Conservation (phyloP, 2,113 vertebrate genomes). For the Thamnophis sirtalis region DNA sequence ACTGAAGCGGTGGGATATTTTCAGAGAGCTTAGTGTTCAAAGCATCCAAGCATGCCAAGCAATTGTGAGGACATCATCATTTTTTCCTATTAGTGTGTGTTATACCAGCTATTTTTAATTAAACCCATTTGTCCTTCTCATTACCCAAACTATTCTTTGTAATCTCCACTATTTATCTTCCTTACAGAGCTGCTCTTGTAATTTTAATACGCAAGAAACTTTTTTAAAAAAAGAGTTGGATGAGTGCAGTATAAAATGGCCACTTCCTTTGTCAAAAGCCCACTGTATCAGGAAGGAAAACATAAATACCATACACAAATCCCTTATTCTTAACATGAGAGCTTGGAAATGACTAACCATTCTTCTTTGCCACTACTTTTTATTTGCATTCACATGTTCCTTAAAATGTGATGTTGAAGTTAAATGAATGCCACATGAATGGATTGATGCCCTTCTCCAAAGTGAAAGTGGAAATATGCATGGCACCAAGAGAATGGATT, state of each 20-base stretch:
- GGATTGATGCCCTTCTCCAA: slow-evolving; percentile 31
- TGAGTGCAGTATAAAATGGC: slow-evolving; percentile 19
- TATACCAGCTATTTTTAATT: slow-evolving; percentile 8
- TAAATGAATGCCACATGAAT: background rate
- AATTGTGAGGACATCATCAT: background rate
- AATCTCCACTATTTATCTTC: background rate
- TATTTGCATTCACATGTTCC: background rate
- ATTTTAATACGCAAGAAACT: slow-evolving; percentile 26
- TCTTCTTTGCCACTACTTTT: background rate
- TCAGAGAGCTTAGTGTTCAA: background rate
- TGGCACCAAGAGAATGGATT: slow-evolving; percentile 39
- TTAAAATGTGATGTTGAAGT: background rate
- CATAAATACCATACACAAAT: background rate
- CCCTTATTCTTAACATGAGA: background rate
- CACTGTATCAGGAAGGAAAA: slow-evolving; percentile 3
- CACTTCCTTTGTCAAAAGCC: slow-evolving; percentile 28
- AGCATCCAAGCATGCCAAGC: background rate
- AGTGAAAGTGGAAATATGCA: background rate
- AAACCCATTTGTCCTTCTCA: slow-evolving; percentile 13
- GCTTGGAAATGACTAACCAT: background rate
- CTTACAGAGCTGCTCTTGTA: slow-evolving; percentile 21
- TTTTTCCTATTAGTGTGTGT: slow-evolving; percentile 30
- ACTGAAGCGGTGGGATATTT: background rate
- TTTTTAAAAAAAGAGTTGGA: background rate
- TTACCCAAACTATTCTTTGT: background rate